Evolutionary conservation across 2,888 invertebrate genomes (phyloP).

Genomic region (Drosophila nr. perissopoda): DNA sequence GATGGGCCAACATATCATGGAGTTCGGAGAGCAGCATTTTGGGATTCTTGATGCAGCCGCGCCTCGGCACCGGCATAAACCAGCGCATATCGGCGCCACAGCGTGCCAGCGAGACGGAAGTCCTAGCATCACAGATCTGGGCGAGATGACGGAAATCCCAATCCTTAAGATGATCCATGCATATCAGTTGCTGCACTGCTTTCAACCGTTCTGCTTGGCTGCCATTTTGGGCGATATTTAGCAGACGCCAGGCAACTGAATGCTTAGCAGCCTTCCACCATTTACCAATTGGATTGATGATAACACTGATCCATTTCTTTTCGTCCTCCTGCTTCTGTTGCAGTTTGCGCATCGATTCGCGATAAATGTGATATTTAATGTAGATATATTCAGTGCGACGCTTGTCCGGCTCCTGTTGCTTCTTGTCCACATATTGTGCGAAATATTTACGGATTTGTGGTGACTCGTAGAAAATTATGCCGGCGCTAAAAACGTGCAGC

Average conservation of each 20-base stretch:
- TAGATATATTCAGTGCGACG: conserved; percentile 86
- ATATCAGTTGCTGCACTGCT: conserved; percentile 88
- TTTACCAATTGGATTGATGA: conserved; percentile 85
- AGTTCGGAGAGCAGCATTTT: conserved; percentile 82
- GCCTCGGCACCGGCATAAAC: conserved; percentile 90
- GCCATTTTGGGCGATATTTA: conserved; percentile 89
- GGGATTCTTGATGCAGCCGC: conserved; percentile 84
- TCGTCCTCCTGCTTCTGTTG: conserved; percentile 82
- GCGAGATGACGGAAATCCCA: conserved; percentile 91
- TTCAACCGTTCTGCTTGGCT: conserved; percentile 87
- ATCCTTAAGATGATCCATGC: conserved; percentile 88
- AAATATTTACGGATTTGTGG: conserved; percentile 82
- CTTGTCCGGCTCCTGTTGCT: conserved; percentile 67
- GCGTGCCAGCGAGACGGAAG: conserved; percentile 92
- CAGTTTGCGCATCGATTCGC: conserved; percentile 84
- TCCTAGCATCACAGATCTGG: conserved; percentile 91
- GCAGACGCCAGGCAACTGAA: conserved; percentile 88
- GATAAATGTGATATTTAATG: conserved; percentile 86
- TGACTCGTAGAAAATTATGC: conserved; percentile 82
- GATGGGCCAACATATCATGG: conserved; percentile 73
- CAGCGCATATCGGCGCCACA: conserved; percentile 90
- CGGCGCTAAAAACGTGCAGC: conserved; percentile 73
- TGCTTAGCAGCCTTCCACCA: conserved; percentile 89
- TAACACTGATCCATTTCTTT: conserved; percentile 85
- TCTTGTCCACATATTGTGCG: conserved; percentile 82